Percentiles rank a stretch among this genome's conserved stretches.
phyloP scores from a whole-genome alignment of 2,113 vertebrate species.

The Tyto alba region DNA sequence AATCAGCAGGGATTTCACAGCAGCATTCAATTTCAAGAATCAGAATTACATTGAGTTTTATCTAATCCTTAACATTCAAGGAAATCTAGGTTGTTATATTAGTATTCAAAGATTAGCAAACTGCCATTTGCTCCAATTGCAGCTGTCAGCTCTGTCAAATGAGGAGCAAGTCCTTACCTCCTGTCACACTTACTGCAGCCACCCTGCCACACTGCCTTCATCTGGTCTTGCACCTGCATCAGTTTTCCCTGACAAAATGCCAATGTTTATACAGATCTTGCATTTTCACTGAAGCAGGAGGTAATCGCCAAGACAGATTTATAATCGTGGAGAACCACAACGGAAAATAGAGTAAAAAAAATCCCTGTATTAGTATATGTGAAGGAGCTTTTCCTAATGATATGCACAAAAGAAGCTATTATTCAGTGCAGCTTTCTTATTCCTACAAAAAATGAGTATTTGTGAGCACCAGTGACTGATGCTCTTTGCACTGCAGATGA shows the following conservation, averaged over 20 bases:
- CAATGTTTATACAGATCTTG: neutral
- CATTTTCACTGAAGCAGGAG: neutral
- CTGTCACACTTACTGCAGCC: neutral
- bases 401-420: neutral
- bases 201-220: neutral
- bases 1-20: neutral
- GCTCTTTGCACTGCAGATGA: neutral
- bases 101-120: neutral
- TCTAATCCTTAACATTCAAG: neutral
- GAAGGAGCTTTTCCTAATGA: neutral
- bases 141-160: neutral
- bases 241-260: neutral
- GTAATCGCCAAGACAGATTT: neutral
- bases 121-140: neutral
- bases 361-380: neutral
- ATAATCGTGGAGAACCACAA: neutral
- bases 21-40: neutral
- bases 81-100: neutral
- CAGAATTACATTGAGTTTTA: neutral
- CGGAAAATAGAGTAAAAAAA: neutral
- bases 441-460: neutral
- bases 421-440: neutral
- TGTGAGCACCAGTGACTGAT: neutral
- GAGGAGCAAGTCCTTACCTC: neutral
- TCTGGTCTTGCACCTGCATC: neutral